A percentile compares a stretch with the other conserved stretches of the same genome.
These are phyloP conservation scores for Propithecus deckenii DNA, from an alignment of 2,797 vertebrate species.

Conservation along the genomic window DNA sequence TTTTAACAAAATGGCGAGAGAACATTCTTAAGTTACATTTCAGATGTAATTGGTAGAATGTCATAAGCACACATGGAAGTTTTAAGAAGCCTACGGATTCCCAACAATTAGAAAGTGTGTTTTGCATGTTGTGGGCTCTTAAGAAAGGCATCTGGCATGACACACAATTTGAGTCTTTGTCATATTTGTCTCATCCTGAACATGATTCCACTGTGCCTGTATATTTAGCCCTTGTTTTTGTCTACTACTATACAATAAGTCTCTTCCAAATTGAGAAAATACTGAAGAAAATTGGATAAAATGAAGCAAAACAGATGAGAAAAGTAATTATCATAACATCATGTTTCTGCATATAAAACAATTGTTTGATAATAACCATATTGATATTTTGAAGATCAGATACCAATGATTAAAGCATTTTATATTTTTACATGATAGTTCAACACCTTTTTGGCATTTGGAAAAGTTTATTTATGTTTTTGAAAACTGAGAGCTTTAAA, in stretches of 20 bases:
- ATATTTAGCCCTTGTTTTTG: background rate
- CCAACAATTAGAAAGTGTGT: background rate
- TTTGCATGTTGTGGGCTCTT: background rate
- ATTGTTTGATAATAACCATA: background rate
- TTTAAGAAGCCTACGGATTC: background rate
- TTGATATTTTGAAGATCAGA: background rate
- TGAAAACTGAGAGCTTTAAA: background rate
- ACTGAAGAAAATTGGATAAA: background rate
- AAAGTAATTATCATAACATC: background rate
- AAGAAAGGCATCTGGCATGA: background rate
- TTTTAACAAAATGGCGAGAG: background rate
- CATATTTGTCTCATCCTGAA: background rate
- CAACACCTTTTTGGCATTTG: background rate
- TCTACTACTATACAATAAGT: background rate
- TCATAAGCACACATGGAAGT: background rate
- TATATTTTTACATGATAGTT: background rate
- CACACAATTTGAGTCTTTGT: background rate
- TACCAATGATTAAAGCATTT: background rate
- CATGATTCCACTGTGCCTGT: background rate
- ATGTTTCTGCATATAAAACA: background rate
- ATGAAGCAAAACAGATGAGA: background rate
- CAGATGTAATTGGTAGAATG: background rate
- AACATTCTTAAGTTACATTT: background rate
- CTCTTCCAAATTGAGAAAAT: background rate
- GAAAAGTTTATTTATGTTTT: background rate